Evolutionary conservation across 2,113 vertebrate genomes (phyloP).

Genomic region (Phrynosoma platyrhinos): DNA sequence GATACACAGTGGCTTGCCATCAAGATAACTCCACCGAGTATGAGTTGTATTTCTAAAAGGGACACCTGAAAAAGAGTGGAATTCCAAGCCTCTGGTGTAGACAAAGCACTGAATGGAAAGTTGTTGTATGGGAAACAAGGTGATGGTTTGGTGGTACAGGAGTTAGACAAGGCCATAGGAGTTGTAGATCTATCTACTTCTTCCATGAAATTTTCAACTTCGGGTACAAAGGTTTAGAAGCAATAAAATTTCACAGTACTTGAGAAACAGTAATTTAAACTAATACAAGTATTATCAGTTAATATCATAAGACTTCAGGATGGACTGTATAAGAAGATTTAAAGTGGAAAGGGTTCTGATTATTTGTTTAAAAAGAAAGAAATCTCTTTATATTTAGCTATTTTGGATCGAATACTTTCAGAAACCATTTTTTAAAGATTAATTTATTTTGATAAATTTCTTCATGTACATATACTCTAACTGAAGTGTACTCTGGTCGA

Average conservation of each 20-base stretch:
- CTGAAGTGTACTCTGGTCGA: background rate
- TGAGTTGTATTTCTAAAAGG: background rate
- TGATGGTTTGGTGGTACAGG: background rate
- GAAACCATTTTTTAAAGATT: background rate
- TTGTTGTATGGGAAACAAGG: background rate
- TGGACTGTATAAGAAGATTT: no score
- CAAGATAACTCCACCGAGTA: background rate
- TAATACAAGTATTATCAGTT: no score
- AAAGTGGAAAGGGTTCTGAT: no score
- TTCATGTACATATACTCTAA: background rate
- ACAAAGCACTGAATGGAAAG: background rate
- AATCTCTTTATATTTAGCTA: background rate
- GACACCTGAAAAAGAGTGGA: background rate
- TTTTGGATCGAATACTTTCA: slow-evolving; percentile 12
- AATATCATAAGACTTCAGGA: no score
- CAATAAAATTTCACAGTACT: background rate
- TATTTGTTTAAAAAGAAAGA: background rate
- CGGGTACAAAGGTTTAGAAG: background rate
- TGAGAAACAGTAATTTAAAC: background rate
- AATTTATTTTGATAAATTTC: slow-evolving; percentile 1
- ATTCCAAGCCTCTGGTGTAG: background rate
- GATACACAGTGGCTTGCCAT: background rate
- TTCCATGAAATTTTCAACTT: background rate
- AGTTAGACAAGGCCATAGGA: background rate
- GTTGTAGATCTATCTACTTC: background rate